Evolutionary conservation across 2,113 vertebrate species (phyloP), one percentile per base, ranked within the genome.

Genomic region (Elachura formosa): DNA sequence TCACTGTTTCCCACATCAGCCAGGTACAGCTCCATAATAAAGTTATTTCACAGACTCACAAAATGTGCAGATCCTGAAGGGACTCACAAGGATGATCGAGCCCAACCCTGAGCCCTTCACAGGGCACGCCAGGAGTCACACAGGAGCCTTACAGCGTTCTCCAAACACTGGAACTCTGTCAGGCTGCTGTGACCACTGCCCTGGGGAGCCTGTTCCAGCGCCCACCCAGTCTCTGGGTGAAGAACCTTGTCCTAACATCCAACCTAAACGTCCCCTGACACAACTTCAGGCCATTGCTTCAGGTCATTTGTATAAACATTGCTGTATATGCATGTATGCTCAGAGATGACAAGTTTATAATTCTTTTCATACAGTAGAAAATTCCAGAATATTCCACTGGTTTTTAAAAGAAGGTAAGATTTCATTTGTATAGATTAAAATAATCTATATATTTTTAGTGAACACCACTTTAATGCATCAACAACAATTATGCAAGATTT

Each of bases 321-420:
- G 0, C 11, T 28, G 19, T 18, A 40, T 11, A 28, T 10, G 9
- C 11, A 34, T 0, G 1, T 23, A 24, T 33, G 26, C 20, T 73
- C 3, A 0, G 2, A 45, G 33, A 46, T 17, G 14, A 6, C 12
- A 45, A 18, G 5, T 49, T 69, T 40, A 55, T 14, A 5, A 26
- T 43, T 49, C 11, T 43, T 80, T 51, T 41, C 21, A 40, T 28
- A 24, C 5, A 31, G 10, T 8, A 54, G 6, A 49, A 52, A 76
- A 76, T 48, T 12, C 2, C 43, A 87, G 14, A 90, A 59, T 13
- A 56, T 79, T 58, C 78, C 14, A 16, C 0, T 38, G 19, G 34
- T 59, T 71, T 93, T 88, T 43, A 56, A 81, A 92, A 38, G 5
- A 52, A 49, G 7, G 31, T 11, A 26, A 36, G 52, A 74, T 19